Evolutionary conservation across 2,113 vertebrate genomes (phyloP).

Genomic region (Mesembrinibis cayennensis): DNA sequence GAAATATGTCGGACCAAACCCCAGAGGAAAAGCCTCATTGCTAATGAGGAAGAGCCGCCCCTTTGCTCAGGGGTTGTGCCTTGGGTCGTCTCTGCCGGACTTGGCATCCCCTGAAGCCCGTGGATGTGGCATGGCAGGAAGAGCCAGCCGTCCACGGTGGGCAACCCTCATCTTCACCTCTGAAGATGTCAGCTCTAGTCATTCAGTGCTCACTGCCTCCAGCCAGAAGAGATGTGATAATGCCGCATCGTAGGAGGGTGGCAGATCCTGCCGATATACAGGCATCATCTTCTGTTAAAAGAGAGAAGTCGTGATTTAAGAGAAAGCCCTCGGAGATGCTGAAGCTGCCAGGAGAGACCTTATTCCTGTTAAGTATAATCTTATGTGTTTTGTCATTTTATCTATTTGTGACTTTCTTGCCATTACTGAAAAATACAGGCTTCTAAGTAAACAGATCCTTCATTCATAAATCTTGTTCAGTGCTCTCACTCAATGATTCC

Average conservation of each 20-base stretch:
- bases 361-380: not conserved
- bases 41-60: not conserved
- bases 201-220: not conserved
- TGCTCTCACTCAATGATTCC: not conserved
- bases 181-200: not conserved
- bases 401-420: not conserved
- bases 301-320: not conserved
- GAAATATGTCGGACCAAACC: not conserved
- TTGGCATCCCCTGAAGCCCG: not conserved
- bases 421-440: not conserved
- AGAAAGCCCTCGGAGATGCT: not conserved
- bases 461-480: not conserved
- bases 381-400: not conserved
- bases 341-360: not conserved
- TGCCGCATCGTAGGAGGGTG: not conserved
- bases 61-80: not conserved
- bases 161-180: not conserved
- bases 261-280: not conserved
- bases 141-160: not conserved
- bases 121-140: not conserved
- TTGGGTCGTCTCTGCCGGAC: not conserved
- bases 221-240: not conserved
- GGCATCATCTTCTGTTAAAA: not conserved
- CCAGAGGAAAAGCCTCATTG: not conserved
- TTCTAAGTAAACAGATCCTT: not conserved